Evolutionary conservation across 2,113 vertebrate species (phyloP).

Genomic region (Alouatta palliata): DNA sequence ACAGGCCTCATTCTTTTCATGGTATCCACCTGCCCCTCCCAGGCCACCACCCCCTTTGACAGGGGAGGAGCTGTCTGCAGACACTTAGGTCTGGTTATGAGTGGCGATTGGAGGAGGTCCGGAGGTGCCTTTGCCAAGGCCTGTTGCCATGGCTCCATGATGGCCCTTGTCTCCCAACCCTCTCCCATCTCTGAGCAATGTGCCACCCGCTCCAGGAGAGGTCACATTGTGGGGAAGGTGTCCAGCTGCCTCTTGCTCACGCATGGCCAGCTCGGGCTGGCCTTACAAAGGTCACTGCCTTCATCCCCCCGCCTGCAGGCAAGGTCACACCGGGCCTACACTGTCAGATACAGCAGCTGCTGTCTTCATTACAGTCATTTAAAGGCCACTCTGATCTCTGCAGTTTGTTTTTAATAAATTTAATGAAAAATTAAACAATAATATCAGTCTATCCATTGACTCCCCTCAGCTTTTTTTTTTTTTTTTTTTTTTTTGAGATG

Average conservation of each 20-base stretch:
- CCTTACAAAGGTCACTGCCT: neutral
- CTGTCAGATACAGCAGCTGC: neutral
- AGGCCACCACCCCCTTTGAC: neutral
- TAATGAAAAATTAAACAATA: neutral
- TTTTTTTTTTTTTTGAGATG: no score
- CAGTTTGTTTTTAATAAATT: neutral
- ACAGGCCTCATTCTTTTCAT: no score
- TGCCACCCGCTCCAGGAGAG: neutral
- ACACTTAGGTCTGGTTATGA: neutral
- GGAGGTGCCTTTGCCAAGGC: constrained; percentile 28
- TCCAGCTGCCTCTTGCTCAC: neutral
- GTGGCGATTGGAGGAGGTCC: neutral
- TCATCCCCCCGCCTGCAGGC: neutral
- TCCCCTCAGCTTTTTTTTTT: no score
- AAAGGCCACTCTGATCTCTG: neutral
- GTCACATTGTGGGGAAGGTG: neutral
- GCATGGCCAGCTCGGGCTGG: neutral
- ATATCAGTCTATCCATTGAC: neutral
- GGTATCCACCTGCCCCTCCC: neutral
- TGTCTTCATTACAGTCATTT: neutral
- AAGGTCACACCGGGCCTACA: neutral
- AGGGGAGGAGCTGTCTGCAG: neutral
- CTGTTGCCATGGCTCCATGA: constrained; percentile 58
- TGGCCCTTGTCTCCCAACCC: neutral
- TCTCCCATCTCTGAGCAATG: constrained; percentile 37